Percentiles rank a stretch among this genome's conserved stretches.
Conservation (phyloP, 2,113 vertebrate species). For the Pandion haliaetus region DNA sequence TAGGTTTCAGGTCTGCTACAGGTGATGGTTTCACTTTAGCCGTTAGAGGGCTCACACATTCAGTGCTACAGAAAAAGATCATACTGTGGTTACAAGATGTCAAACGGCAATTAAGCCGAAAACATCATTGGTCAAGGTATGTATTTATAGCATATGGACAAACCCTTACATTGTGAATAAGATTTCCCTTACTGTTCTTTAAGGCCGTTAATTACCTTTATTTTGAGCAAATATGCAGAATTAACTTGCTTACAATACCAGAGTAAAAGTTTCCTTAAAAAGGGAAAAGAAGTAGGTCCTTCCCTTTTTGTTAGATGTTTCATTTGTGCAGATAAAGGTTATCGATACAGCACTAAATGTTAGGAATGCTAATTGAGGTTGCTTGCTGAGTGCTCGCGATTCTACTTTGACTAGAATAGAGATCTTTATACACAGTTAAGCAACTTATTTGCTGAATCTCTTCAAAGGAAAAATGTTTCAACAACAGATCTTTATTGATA, state of each 20-base stretch:
- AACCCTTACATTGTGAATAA: background rate
- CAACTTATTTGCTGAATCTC: background rate
- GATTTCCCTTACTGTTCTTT: background rate
- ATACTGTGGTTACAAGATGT: background rate
- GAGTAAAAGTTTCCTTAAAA: background rate
- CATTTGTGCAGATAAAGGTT: background rate
- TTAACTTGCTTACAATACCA: accelerated
- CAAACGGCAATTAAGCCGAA: background rate
- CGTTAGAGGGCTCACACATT: background rate
- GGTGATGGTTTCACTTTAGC: background rate
- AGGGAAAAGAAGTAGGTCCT: background rate
- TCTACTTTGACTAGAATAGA: background rate
- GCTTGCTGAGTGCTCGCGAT: background rate
- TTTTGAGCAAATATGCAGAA: background rate
- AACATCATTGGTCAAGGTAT: background rate
- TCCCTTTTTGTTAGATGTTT: background rate
- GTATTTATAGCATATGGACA: background rate
- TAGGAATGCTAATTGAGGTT: background rate
- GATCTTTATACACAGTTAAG: background rate
- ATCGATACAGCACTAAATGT: accelerated
- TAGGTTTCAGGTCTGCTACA: background rate
- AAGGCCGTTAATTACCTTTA: background rate
- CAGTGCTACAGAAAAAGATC: accelerated
- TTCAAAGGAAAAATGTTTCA: background rate
- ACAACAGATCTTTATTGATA: background rate